phyloP scores from a whole-genome alignment of 2,113 vertebrate species.

The Balaeniceps rex region DNA sequence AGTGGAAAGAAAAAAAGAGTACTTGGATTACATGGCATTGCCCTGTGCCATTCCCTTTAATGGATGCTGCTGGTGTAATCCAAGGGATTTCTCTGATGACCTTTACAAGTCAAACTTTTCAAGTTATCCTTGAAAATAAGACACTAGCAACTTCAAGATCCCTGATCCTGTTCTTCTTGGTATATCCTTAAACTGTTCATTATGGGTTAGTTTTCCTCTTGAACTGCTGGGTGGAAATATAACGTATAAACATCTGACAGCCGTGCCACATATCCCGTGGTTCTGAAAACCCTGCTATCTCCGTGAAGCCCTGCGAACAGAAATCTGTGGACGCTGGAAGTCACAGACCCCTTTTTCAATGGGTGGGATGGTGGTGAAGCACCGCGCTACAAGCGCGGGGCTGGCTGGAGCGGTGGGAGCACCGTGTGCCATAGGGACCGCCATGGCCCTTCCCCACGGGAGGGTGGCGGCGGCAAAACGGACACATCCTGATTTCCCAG shows the following conservation, averaged over 20 bases:
- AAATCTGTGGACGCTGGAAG: not conserved
- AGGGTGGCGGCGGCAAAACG: fast-evolving
- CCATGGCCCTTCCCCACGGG: fast-evolving
- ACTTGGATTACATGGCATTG: not conserved
- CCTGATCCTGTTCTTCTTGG: not conserved
- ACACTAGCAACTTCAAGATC: not conserved
- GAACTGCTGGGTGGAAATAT: not conserved
- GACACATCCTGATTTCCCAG: not conserved
- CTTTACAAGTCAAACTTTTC: not conserved
- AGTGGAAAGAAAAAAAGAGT: not conserved
- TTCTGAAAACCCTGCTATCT: not conserved
- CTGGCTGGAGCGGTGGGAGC: not conserved
- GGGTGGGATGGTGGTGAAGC: not conserved
- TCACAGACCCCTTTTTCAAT: fast-evolving
- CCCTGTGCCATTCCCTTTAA: not conserved
- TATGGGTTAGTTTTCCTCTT: not conserved
- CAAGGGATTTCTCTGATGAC: not conserved
- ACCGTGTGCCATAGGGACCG: fast-evolving
- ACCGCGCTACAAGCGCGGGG: fast-evolving
- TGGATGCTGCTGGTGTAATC: not conserved
- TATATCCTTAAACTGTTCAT: not conserved
- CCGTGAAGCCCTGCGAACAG: not conserved
- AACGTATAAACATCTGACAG: not conserved
- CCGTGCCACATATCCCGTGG: fast-evolving
- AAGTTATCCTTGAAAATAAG: not conserved